Evolutionary conservation across 2,888 invertebrate genomes (phyloP), one percentile per base, ranked within the genome.

Genomic region (Limenitis arthemis): DNA sequence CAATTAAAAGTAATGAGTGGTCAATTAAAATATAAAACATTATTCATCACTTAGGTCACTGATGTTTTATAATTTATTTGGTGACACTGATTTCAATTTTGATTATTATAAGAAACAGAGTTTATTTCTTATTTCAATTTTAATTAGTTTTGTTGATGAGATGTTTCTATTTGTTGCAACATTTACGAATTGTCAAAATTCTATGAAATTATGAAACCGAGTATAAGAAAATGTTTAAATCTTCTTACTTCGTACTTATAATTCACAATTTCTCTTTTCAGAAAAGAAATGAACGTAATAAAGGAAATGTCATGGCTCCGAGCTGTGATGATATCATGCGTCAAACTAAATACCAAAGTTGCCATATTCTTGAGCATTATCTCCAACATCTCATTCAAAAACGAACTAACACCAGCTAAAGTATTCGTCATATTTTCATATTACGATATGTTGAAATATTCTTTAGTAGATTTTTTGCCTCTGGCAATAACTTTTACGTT

Each of bases 391-490:
- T 84, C 91, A 0, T 77, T 89, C 31, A 90, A 90, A 0, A 88
- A 92, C 64, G 76, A 86, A 54, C 78, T 96, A 4, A 92, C 91
- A 0, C 92, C 96, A 0, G 91, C 94, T 49, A 91, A 90, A 70
- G 83, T 94, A 0, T 95, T 94, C 71, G 92, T 94, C 6, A 89
- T 94, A 34, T 91, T 94, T 31, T 91, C 95, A 0, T 91, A 94
- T 62, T 95, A 93, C 69, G 94, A 94, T 63, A 92, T 94, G 53
- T 75, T 95, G 5, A 91, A 94, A 40, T 90, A 93, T 51, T 91
- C 92, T 0, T 89, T 95, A 77, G 94, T 93, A 0, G 91, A 94
- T 34, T 95, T 93, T 70, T 91, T 95, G 64, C 95, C 96, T 0
- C 85, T 90, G 63, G 93, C 93, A 0, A 90, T 96, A 37, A 91